Percentiles rank a stretch among this genome's conserved stretches.
These are phyloP conservation scores for Meloidogyne floridensis DNA, from an alignment of 1,140 invertebrate species.

Conservation along the genomic window DNA sequence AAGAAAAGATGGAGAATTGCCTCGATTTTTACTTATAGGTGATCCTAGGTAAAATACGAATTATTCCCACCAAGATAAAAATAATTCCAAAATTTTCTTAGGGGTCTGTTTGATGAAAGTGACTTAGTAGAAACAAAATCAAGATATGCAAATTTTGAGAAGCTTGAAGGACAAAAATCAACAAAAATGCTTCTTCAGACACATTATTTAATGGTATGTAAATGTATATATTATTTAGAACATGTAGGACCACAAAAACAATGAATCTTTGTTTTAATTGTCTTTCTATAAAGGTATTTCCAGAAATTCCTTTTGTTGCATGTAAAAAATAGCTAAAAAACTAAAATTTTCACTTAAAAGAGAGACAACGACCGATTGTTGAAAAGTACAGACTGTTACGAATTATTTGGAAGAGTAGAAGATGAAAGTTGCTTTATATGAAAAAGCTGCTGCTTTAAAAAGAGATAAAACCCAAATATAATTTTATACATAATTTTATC, in stretches of 20 bases:
- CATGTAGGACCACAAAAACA: no score
- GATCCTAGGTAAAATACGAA: not conserved
- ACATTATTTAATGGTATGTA: slow-evolving; percentile 29
- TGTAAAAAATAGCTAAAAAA: not conserved
- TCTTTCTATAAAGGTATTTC: no score
- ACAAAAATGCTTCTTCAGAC: slow-evolving; percentile 15
- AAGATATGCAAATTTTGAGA: not conserved
- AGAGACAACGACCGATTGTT: slow-evolving; percentile 44
- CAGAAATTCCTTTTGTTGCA: no score
- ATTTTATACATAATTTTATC: no score
- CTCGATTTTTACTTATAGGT: slow-evolving; percentile 49
- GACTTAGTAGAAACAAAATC: not conserved
- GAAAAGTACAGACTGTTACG: slow-evolving; percentile 48
- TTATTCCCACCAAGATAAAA: no score
- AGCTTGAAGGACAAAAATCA: not conserved
- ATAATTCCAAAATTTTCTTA: no score
- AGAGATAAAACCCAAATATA: no score
- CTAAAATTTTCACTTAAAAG: slow-evolving; percentile 22
- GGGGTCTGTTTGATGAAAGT: slow-evolving; percentile 41
- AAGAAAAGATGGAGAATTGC: slow-evolving; percentile 30
- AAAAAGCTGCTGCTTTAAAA: not conserved
- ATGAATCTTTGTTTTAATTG: no score
- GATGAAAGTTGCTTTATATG: slow-evolving; percentile 40
- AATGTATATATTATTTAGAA: no score
- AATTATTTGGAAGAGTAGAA: slow-evolving; percentile 42